phyloP scores from a whole-genome alignment of 2,888 invertebrate genomes.

The Myopa tessellatipennis region DNA sequence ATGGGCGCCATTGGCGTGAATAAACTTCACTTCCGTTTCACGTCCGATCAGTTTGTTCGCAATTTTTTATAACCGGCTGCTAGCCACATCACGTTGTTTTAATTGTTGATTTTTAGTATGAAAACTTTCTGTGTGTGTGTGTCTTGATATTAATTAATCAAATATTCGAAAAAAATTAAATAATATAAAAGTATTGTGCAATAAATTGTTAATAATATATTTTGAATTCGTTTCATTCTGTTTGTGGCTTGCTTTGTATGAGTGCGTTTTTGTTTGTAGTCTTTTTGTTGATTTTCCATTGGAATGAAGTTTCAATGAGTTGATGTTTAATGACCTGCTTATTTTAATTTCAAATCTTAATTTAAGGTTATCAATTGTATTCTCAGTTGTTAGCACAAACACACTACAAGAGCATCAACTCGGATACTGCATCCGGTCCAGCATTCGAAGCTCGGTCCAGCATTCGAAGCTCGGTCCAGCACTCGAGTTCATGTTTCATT shows the following conservation, averaged over 20 bases:
- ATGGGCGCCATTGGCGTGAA: neutral
- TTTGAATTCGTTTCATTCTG: conserved; percentile 30
- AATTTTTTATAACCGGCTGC: conserved; percentile 4
- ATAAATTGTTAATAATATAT: conserved; percentile 3
- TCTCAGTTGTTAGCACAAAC: no score
- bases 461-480: no score
- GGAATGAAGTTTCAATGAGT: neutral
- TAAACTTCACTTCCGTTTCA: neutral
- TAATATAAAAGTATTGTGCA: neutral
- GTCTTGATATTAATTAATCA: conserved; percentile 21
- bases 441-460: no score
- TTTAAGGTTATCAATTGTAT: no score
- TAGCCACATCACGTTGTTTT: neutral
- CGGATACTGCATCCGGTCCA: no score
- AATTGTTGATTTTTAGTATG: neutral
- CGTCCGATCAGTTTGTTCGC: neutral
- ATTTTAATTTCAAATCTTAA: no score
- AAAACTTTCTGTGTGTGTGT: neutral
- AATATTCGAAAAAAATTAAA: neutral
- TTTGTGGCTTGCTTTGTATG: neutral
- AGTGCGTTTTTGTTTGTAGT: neutral
- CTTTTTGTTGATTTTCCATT: conserved; percentile 24
- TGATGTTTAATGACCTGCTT: no score
- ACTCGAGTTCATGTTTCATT: no score
- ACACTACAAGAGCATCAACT: no score